Percentiles rank a stretch among this genome's conserved stretches.
phyloP scores from a whole-genome alignment of 1,140 invertebrate species.

The Caenorhabditis inopinata region DNA sequence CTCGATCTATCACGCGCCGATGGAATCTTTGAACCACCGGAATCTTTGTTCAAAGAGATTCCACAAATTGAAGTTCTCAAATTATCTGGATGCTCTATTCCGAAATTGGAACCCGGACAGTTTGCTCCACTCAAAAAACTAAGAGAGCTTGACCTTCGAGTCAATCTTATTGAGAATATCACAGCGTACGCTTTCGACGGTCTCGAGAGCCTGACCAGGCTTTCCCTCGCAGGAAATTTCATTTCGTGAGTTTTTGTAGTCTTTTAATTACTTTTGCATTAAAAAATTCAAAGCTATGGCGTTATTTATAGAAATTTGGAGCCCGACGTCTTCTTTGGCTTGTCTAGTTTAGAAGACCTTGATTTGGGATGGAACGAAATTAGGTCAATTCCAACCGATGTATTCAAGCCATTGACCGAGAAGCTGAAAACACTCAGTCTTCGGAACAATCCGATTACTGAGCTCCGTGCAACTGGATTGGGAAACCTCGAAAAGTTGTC shows the following conservation, averaged over 20 bases:
- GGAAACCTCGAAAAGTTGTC: not conserved
- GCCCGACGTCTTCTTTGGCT: conserved; percentile 23
- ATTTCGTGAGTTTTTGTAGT: conserved; percentile 11
- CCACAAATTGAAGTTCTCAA: conserved; percentile 34
- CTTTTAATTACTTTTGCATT: too few species aligned
- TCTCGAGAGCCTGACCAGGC: conserved; percentile 17
- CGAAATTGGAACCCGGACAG: conserved; percentile 29
- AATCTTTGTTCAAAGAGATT: conserved; percentile 27
- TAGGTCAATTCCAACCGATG: conserved; percentile 20
- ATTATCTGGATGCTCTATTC: conserved; percentile 38
- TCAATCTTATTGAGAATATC: conserved; percentile 46
- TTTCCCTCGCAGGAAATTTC: conserved; percentile 48
- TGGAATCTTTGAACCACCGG: conserved; percentile 43
- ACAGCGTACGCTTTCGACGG: conserved; percentile 42
- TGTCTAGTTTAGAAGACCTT: conserved; percentile 35
- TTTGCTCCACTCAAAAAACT: conserved; percentile 36
- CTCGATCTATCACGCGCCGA: conserved; percentile 46
- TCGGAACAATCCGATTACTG: conserved; percentile 16
- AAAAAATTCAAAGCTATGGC: not conserved
- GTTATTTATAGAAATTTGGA: conserved; percentile 9
- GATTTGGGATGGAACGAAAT: conserved; percentile 50
- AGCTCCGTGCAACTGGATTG: not conserved
- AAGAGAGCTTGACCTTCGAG: conserved; percentile 39
- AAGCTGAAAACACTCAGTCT: conserved; percentile 37
- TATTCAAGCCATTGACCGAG: conserved; percentile 19